These are phyloP conservation scores for Chrysolina oricalcia DNA, from an alignment of 2,888 invertebrate genomes.

Conservation along the genomic window DNA sequence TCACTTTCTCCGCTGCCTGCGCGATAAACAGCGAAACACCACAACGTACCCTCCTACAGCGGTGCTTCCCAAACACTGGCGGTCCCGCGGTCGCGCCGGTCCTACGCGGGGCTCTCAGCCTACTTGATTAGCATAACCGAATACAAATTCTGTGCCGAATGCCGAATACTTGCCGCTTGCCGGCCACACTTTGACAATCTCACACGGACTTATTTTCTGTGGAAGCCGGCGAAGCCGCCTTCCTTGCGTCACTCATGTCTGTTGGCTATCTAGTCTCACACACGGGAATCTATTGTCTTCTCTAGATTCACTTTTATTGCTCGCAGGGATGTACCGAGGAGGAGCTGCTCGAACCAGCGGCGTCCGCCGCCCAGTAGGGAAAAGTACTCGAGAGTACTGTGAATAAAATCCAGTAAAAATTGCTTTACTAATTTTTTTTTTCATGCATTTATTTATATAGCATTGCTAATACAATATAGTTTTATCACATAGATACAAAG, in stretches of 20 bases:
- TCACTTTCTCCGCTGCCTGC: slow-evolving; percentile 52
- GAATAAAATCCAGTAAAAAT: too few relatives aligned
- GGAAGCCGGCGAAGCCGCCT: background rate
- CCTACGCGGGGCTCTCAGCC: slow-evolving; percentile 25
- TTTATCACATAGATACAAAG: too few relatives aligned
- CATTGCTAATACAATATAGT: too few relatives aligned
- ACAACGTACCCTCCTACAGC: slow-evolving; percentile 60
- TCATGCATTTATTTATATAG: too few relatives aligned
- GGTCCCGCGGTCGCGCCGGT: slow-evolving; percentile 33
- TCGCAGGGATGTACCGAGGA: slow-evolving; percentile 26
- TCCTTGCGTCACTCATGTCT: slow-evolving; percentile 23
- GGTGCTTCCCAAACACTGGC: slow-evolving; percentile 61
- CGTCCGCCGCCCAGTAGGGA: background rate
- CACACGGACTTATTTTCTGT: slow-evolving; percentile 36
- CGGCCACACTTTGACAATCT: slow-evolving; percentile 34
- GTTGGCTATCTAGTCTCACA: slow-evolving; percentile 28
- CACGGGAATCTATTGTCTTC: slow-evolving; percentile 30
- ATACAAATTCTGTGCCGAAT: slow-evolving; percentile 30
- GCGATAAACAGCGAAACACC: slow-evolving; percentile 50
- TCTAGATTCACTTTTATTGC: slow-evolving; percentile 33
- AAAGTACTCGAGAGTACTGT: too few relatives aligned
- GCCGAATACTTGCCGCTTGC: too few relatives aligned
- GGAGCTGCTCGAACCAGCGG: slow-evolving; percentile 1
- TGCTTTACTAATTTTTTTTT: too few relatives aligned
- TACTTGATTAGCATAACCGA: slow-evolving; percentile 56